phyloP scores from a whole-genome alignment of 2,113 vertebrate genomes.

The Hyaena hyaena region DNA sequence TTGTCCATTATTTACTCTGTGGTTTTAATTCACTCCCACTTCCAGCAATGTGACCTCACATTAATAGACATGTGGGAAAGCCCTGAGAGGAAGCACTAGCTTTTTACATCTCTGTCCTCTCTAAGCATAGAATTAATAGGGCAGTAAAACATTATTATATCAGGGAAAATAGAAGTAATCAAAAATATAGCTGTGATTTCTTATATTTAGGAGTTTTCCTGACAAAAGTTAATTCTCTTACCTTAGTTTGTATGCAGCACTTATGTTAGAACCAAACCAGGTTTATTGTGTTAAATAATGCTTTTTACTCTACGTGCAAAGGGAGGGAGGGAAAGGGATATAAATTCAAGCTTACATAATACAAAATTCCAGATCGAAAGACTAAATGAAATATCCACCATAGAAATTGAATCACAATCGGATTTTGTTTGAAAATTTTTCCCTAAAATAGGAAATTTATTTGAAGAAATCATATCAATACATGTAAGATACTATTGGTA shows the following conservation, averaged over 20 bases:
- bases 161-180: not conserved
- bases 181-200: not conserved
- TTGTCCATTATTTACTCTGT: not conserved
- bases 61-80: not conserved
- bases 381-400: not conserved
- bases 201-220: not conserved
- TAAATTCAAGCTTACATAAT: not conserved
- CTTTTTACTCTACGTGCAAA: not conserved
- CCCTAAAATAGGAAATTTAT: not conserved
- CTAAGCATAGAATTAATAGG: not conserved
- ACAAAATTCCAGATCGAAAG: not conserved
- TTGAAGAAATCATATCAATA: not conserved
- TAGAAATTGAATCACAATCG: not conserved
- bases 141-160: not conserved
- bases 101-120: not conserved
- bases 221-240: not conserved
- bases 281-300: not conserved
- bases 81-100: not conserved
- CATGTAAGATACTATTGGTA: not conserved
- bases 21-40: not conserved
- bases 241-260: not conserved
- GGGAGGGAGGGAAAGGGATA: not conserved
- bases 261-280: not conserved
- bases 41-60: not conserved
- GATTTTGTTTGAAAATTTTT: not conserved